Evolutionary conservation across 2,888 invertebrate species (phyloP).

Genomic region (Prosopocoilus inquinatus): DNA sequence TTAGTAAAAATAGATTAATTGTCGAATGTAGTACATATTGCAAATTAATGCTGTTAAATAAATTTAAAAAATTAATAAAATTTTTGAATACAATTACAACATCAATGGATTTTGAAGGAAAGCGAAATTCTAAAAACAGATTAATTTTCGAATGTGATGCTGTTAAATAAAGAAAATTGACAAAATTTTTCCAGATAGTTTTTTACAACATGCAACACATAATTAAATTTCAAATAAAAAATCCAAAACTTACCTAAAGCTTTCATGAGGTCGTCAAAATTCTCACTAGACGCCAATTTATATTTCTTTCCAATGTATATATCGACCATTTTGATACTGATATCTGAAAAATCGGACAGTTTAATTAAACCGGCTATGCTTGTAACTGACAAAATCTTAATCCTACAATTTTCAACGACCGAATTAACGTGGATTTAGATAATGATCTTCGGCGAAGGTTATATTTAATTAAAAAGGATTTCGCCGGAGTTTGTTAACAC

Average conservation of each 20-base stretch:
- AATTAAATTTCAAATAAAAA: background rate
- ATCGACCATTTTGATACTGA: slow-evolving; percentile 41
- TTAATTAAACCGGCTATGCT: background rate
- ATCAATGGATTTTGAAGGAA: background rate
- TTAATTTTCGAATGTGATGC: background rate
- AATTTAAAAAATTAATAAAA: no score
- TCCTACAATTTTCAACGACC: background rate
- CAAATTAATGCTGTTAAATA: no score
- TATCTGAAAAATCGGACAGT: background rate
- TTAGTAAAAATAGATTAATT: no score
- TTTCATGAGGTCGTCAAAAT: slow-evolving; percentile 90
- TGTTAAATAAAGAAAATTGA: background rate
- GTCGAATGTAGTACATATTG: no score
- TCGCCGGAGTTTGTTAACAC: background rate
- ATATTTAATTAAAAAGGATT: background rate
- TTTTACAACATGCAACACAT: background rate
- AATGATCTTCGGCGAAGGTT: background rate
- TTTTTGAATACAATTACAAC: no score
- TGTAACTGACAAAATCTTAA: background rate
- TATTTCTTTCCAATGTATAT: slow-evolving; percentile 58
- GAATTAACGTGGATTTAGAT: background rate
- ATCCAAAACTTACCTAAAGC: slow-evolving; percentile 65
- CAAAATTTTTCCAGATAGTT: background rate
- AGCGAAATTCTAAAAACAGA: background rate
- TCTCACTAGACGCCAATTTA: slow-evolving; percentile 75